phyloP scores from a whole-genome alignment of 2,113 vertebrate genomes.

The Stigmatopora argus region DNA sequence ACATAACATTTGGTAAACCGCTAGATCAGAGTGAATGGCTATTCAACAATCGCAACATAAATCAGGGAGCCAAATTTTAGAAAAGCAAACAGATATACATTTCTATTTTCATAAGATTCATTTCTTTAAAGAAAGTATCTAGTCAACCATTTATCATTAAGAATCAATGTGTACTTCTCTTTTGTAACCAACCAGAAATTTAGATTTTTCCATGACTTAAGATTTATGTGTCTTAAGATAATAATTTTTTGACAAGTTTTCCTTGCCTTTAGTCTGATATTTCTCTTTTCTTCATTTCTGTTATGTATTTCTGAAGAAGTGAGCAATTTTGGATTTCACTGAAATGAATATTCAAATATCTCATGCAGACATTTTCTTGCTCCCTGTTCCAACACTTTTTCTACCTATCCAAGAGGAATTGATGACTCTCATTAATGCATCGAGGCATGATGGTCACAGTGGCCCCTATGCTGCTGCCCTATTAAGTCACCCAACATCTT shows the following conservation, averaged over 20 bases:
- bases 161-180: too few relatives aligned
- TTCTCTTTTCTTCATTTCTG: conserved; percentile 27
- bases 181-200: too few relatives aligned
- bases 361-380: conserved; percentile 22
- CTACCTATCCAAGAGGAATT: conserved; percentile 58
- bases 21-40: too few relatives aligned
- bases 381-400: conserved; percentile 19
- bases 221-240: conserved; percentile 45
- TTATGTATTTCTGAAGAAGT: conserved; percentile 31
- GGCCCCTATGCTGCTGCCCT: conserved; percentile 54
- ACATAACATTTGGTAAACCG: too few relatives aligned
- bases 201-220: conserved; percentile 7
- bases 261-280: conserved; percentile 35
- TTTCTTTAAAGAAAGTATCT: too few relatives aligned
- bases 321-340: conserved; percentile 46
- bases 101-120: too few relatives aligned
- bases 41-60: too few relatives aligned
- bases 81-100: too few relatives aligned
- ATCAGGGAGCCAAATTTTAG: too few relatives aligned
- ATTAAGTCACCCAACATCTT: conserved; percentile 67
- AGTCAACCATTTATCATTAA: too few relatives aligned
- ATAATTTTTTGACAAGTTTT: conserved; percentile 46
- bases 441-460: conserved; percentile 59
- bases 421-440: conserved; percentile 69
- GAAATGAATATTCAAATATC: conserved; percentile 38